phyloP scores from a whole-genome alignment of 1,140 invertebrate genomes.

The Diabrotica virgifera region DNA sequence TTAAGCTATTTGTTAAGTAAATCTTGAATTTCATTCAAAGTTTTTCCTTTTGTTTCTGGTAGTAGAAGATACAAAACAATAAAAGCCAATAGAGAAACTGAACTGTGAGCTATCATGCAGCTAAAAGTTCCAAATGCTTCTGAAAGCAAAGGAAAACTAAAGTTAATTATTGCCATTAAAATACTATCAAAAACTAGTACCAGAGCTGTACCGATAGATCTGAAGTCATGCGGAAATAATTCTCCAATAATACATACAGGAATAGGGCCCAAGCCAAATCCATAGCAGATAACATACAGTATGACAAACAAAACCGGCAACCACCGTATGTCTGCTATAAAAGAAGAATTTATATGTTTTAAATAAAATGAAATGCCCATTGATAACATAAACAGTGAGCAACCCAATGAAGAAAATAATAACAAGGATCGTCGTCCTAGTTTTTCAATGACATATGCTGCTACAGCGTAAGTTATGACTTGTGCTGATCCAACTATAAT shows the following conservation, averaged over 20 bases:
- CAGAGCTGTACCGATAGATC: neutral
- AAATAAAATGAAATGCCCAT: neutral
- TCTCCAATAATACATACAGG: neutral
- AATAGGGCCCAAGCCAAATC: neutral
- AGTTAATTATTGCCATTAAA: neutral
- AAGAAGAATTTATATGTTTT: neutral
- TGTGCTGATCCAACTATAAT: neutral
- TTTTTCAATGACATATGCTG: neutral
- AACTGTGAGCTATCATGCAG: neutral
- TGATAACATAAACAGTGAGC: neutral
- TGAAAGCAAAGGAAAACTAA: neutral
- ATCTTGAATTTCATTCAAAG: neutral
- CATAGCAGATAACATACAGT: constrained; percentile 3
- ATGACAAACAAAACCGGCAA: constrained; percentile 1
- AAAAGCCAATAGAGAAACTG: neutral
- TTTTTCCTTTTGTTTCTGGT: constrained; percentile 13
- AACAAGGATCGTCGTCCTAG: neutral
- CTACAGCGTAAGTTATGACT: neutral
- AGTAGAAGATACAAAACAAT: neutral
- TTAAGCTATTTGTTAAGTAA: too few species aligned
- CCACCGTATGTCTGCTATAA: neutral
- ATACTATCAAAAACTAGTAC: neutral
- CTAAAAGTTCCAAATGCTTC: neutral
- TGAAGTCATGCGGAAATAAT: neutral
- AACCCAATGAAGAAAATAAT: neutral